A percentile compares a stretch with the other conserved stretches of the same genome.
Conservation (phyloP, 2,113 vertebrate genomes). For the Nibea coibor region DNA sequence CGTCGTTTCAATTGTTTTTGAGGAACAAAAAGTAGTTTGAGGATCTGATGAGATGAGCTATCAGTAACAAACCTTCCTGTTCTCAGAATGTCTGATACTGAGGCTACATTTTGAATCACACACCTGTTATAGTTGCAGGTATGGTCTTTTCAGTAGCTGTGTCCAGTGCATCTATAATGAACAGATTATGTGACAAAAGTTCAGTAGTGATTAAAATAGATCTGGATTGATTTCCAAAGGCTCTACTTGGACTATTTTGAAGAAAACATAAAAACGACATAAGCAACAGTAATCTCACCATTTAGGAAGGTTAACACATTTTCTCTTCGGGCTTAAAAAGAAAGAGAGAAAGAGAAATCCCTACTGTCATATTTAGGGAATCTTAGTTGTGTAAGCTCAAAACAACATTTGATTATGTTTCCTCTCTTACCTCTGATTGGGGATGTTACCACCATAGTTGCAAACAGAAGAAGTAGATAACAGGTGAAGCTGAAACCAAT, state of each 20-base stretch:
- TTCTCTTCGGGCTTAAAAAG: conserved; percentile 54
- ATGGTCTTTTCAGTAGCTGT: conserved; percentile 33
- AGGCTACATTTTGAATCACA: conserved; percentile 16
- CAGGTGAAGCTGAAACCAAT: conserved; percentile 56
- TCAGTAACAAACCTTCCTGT: background rate
- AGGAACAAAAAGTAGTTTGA: conserved; percentile 44
- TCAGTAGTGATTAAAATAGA: background rate
- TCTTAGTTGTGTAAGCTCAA: background rate
- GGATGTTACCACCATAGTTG: conserved; percentile 55
- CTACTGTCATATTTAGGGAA: background rate
- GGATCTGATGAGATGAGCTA: conserved; percentile 29
- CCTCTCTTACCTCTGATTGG: conserved; percentile 71
- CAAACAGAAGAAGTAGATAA: conserved; percentile 58
- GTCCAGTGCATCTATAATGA: conserved; percentile 55
- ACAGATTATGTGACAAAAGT: background rate
- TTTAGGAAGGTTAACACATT: conserved; percentile 67
- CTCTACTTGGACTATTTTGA: background rate
- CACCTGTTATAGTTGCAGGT: conserved; percentile 62
- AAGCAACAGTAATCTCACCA: conserved; percentile 48
- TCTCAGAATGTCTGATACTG: background rate
- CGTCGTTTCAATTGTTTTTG: background rate
- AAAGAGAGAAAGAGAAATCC: background rate
- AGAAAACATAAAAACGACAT: background rate
- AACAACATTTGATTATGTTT: background rate
- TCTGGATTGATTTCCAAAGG: background rate